Base-by-base conservation (phyloP, 1,140 invertebrate species). In the Dufourea novaeangliae region DNA sequence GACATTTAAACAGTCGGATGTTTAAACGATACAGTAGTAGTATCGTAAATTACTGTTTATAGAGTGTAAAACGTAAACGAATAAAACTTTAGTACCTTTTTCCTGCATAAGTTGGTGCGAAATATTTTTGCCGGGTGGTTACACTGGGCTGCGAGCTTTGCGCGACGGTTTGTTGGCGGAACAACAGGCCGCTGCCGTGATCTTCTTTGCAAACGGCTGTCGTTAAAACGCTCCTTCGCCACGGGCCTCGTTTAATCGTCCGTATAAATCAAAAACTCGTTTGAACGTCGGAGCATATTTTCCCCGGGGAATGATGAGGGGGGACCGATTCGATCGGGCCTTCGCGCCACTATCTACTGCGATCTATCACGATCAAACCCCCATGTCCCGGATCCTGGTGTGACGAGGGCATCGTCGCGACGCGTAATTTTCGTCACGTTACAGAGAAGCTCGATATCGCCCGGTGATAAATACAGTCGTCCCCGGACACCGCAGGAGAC, bases 391-490 rank as follows among this genome's bases (percentile, higher is more conserved):
- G 10, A 12, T 39, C 25, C n/a, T n/a, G n/a, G n/a, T n/a, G n/a
- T 37, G 11, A 20, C 4, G n/a, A 25, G 27, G 1, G 17, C 25
- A 27, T 54, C 17, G 25, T 22, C 50, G 44, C 22, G 50, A 72
- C 29, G 37, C 68, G 41, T 69, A 52, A 66, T 72, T 54, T 66
- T 59, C 62, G 63, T 87, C 91, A 86, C 78, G 79, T 95, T 94
- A 64, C 94, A 97, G 97, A 95, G 96, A 90, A 96, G 90, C 59
- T 92, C 92, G 69, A 92, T 93, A 90, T 93, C 92, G 29, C 92
- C 92, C 8, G 90, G 88, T 56, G 91, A 93, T 81, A 93, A 93
- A 79, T 93, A 93, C 80, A 92, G 82, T 52, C 93, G 96, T 88
- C 94, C 95, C 79, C 93, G 95, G 90, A 96, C 95, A 87, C 95